Conservation (phyloP, 2,797 vertebrate species). For the Pelochelys cantorii region DNA sequence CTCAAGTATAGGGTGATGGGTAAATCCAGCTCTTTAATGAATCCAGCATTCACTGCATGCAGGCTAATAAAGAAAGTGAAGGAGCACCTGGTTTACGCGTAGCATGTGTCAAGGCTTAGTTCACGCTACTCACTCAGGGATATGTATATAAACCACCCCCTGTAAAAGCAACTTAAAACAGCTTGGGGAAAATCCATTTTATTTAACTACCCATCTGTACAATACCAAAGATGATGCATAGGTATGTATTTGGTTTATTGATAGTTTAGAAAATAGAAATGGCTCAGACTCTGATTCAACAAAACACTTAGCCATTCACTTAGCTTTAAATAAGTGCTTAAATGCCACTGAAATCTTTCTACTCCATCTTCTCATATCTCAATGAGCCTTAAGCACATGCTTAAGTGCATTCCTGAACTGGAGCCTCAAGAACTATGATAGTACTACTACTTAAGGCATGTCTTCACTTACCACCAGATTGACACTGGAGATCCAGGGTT, state of each 20-base stretch:
- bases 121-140: constrained; percentile 26
- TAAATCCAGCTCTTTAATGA: constrained; percentile 16
- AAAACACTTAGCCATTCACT: constrained; percentile 2
- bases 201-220: constrained; percentile 59
- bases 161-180: constrained; percentile 50
- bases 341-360: neutral
- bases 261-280: constrained; percentile 34
- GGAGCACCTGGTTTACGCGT: constrained; percentile 27
- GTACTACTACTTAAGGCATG: neutral
- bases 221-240: constrained; percentile 57
- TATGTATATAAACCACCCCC: constrained; percentile 36
- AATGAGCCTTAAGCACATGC: neutral
- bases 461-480: too few relatives aligned
- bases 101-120: neutral
- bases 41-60: neutral
- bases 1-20: neutral
- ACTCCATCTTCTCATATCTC: constrained; percentile 1
- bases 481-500: too few relatives aligned
- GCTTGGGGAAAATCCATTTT: constrained; percentile 30
- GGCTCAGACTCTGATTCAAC: neutral
- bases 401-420: neutral
- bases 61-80: neutral
- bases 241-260: constrained; percentile 26
- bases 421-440: neutral
- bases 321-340: constrained; percentile 15